phyloP scores from a whole-genome alignment of 1,140 invertebrate genomes.

The Brachionus paranguensis region DNA sequence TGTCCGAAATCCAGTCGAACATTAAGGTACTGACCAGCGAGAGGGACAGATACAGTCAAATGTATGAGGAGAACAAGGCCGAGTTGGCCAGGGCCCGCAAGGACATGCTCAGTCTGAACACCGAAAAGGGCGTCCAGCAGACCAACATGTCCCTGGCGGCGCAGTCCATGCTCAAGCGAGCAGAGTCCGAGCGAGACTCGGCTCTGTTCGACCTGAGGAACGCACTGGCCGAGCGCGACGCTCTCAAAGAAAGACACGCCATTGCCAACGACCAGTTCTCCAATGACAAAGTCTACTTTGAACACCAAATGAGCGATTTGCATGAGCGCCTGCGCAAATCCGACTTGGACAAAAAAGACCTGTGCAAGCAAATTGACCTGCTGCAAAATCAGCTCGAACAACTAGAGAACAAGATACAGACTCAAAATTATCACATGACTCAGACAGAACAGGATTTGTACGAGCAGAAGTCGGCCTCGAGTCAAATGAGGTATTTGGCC shows the following conservation, averaged over 20 bases:
- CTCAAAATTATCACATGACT: neutral
- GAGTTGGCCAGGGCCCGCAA: neutral
- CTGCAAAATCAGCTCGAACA: slow-evolving; percentile 24
- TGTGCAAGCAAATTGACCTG: slow-evolving; percentile 16
- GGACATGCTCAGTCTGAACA: neutral
- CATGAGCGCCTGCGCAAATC: neutral
- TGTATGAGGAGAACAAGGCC: slow-evolving; percentile 50
- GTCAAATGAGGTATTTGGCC: slow-evolving; percentile 32
- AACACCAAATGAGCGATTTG: slow-evolving; percentile 53
- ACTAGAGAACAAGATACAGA: slow-evolving; percentile 35
- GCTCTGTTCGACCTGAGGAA: slow-evolving; percentile 49
- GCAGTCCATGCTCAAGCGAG: slow-evolving; percentile 52
- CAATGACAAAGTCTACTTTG: slow-evolving; percentile 50
- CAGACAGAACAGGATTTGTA: slow-evolving; percentile 31
- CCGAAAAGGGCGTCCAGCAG: slow-evolving; percentile 40
- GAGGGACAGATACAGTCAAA: slow-evolving; percentile 51
- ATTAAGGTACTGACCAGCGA: slow-evolving; percentile 54
- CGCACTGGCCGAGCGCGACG: slow-evolving; percentile 53
- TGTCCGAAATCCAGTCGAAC: slow-evolving; percentile 55
- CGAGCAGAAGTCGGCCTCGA: slow-evolving; percentile 18
- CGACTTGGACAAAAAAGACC: slow-evolving; percentile 5
- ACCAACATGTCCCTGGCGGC: slow-evolving; percentile 53
- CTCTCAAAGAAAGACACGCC: slow-evolving; percentile 51
- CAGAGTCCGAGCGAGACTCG: slow-evolving; percentile 54
- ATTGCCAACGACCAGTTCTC: slow-evolving; percentile 48